phyloP scores from a whole-genome alignment of 2,888 invertebrate species.

The Agriopis leucophaearia region DNA sequence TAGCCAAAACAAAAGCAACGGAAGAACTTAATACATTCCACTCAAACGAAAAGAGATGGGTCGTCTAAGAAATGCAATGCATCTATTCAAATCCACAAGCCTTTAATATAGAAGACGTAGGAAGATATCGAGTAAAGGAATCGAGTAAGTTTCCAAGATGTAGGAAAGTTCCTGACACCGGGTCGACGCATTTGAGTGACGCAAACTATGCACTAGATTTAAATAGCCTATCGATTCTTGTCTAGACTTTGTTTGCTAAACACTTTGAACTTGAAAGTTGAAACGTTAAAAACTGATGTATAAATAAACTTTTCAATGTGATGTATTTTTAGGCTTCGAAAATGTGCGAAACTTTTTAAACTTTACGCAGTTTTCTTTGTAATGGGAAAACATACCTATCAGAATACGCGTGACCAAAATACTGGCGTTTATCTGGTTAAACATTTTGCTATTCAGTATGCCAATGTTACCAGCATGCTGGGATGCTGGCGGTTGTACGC shows the following conservation, averaged over 20 bases:
- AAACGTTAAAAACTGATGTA: neutral
- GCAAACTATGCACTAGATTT: slow-evolving; percentile 30
- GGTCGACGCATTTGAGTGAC: slow-evolving; percentile 54
- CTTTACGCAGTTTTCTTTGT: neutral
- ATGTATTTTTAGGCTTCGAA: slow-evolving; percentile 6
- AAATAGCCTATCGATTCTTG: neutral
- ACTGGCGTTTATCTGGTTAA: no score
- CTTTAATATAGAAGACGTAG: neutral
- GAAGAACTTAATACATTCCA: no score
- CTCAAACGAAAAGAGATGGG: no score
- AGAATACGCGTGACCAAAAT: no score
- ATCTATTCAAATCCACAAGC: neutral
- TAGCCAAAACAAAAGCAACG: no score
- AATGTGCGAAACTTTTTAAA: neutral
- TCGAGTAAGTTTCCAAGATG: slow-evolving; percentile 17
- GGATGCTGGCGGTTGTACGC: no score
- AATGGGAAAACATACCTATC: neutral
- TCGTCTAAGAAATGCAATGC: neutral
- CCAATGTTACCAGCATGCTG: no score
- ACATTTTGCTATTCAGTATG: no score
- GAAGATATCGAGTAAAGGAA: neutral
- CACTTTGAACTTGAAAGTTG: slow-evolving; percentile 8
- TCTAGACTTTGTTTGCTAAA: slow-evolving; percentile 20
- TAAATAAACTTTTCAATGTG: slow-evolving; percentile 1
- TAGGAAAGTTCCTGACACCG: slow-evolving; percentile 58